Percentiles rank a stretch among this genome's conserved stretches.
Evolutionary conservation across 2,888 invertebrate species (phyloP).

Genomic region (Conus canariensis): DNA sequence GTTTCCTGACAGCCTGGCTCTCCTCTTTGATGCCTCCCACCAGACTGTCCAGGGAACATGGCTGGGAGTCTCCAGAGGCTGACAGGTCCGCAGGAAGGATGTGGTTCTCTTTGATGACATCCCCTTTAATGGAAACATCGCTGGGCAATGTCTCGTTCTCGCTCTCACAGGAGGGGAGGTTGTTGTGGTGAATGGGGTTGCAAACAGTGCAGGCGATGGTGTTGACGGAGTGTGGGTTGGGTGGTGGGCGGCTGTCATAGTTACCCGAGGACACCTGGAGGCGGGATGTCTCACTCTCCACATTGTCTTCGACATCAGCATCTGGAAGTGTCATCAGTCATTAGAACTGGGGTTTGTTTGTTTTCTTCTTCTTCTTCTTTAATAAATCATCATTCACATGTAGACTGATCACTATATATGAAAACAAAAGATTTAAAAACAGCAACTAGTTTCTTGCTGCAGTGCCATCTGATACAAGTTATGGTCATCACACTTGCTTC

Average conservation of each 20-base stretch:
- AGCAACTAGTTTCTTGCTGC: too few relatives aligned
- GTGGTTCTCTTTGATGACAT: conserved; percentile 19
- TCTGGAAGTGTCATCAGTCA: conserved; percentile 58
- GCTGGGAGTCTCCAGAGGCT: conserved; percentile 14
- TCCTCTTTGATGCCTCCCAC: neutral
- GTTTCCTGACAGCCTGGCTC: neutral
- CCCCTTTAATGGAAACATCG: too few relatives aligned
- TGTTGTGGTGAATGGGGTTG: neutral
- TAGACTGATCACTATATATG: too few relatives aligned
- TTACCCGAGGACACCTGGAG: neutral
- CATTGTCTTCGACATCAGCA: conserved; percentile 79
- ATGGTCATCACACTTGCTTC: too few relatives aligned
- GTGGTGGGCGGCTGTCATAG: conserved; percentile 20
- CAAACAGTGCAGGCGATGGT: neutral
- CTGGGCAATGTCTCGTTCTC: neutral
- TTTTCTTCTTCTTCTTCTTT: too few relatives aligned
- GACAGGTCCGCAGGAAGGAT: conserved; percentile 9
- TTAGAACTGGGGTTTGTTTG: too few relatives aligned
- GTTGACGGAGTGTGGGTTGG: neutral
- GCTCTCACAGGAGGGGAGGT: conserved; percentile 3
- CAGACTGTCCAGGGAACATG: conserved; percentile 25
- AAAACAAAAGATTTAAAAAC: too few relatives aligned
- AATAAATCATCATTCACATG: too few relatives aligned
- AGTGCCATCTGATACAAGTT: too few relatives aligned
- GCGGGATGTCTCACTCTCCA: conserved; percentile 73